These are phyloP conservation scores for Carcinoscorpius rotundicauda DNA, from an alignment of 1,140 invertebrate genomes.

Conservation along the genomic window DNA sequence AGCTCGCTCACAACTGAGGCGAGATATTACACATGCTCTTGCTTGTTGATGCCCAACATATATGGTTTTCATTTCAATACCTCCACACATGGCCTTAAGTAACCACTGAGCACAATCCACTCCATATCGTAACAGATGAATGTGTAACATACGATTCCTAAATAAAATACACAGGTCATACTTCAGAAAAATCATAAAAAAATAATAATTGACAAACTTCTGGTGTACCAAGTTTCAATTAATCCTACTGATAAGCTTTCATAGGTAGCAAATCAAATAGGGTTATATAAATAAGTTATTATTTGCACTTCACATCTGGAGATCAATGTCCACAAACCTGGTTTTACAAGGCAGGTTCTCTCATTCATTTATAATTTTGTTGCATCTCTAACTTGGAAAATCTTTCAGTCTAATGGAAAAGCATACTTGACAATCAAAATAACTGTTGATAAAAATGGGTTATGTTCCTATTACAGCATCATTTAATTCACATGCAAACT, in stretches of 20 bases:
- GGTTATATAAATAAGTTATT: background rate
- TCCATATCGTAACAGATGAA: conserved; percentile 78
- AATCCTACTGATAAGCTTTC: background rate
- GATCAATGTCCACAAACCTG: background rate
- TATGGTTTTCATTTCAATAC: conserved; percentile 87
- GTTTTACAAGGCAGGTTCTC: too few species aligned
- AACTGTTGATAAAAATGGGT: too few species aligned
- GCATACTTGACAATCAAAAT: too few species aligned
- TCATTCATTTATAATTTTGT: too few species aligned
- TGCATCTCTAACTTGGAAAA: too few species aligned
- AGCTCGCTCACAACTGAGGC: conserved; percentile 90
- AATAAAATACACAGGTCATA: background rate
- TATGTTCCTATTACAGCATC: too few species aligned
- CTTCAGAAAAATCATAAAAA: background rate
- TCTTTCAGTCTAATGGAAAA: too few species aligned
- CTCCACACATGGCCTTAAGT: conserved; percentile 87
- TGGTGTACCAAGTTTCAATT: too few species aligned
- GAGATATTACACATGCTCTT: conserved; percentile 81
- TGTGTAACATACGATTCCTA: conserved; percentile 84
- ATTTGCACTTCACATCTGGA: conserved; percentile 1
- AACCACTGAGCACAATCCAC: conserved; percentile 80
- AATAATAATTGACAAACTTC: too few species aligned
- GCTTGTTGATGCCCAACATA: conserved; percentile 89
- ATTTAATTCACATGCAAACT: too few species aligned
- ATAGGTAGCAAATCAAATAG: background rate